Base-by-base conservation (phyloP, 2,888 invertebrate genomes). In the Dichetophora obliterata region DNA sequence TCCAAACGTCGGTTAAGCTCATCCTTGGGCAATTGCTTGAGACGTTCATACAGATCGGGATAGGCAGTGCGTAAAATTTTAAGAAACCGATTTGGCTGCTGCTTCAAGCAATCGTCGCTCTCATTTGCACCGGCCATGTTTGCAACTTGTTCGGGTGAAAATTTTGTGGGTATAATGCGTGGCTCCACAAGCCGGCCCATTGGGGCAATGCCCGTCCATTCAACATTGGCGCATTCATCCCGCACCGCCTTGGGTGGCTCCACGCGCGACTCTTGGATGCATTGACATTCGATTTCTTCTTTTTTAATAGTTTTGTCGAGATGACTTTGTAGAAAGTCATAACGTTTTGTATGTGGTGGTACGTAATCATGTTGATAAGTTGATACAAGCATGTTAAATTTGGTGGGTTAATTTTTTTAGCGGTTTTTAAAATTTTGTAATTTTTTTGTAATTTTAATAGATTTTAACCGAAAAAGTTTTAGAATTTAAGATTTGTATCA, bases 21-120 rank as follows among this genome's bases (percentile, higher is more conserved):
- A 69, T 90, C 89, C 22, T 91, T 90, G 5, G 92, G 91, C 77
- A 91, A 88, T 6, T 88, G 86, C 78, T 91, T 90, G 1, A 92
- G 83, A 16, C 91, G 89, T 81, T 91, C 91, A 79, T 92, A 91
- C 27, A 92, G 87, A 82, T 90, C 91, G 0, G 92, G 92, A 84
- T 91, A 91, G 78, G 91, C 90, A 61, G 85, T 86, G 14, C 85
- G 84, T 8, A 89, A 75, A 59, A 87, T 87, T 79, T 87, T 87
- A 1, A 89, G 78, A 65, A 88, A 89, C 16, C 87, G 86, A 81
- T 89, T 89, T 0, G 89, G 87, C 68, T 88, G 88, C 76, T 85
- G 76, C 6, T 82, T 82, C 14, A 84, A 80, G 76, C 88, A 89
- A 74, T 84, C 85, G 0, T 76, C 78, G 2, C 52, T 14, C 0